phyloP scores from a whole-genome alignment of 64 coral and sea anemone species.

The Montipora sp. region DNA sequence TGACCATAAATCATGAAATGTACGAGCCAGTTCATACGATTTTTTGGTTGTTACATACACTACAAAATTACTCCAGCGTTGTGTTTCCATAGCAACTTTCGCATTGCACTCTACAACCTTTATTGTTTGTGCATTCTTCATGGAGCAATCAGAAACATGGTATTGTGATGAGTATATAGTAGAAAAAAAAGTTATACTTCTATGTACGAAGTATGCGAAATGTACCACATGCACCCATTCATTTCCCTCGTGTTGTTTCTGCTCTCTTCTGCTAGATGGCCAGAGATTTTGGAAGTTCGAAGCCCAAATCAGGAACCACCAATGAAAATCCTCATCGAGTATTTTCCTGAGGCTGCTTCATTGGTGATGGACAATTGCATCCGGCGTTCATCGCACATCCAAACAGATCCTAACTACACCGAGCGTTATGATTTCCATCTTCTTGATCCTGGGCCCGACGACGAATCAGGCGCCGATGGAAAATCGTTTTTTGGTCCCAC shows the following conservation, averaged over 20 bases:
- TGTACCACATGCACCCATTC: neutral
- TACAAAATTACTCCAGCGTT: no score
- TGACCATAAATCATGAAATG: no score
- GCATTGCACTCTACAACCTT: no score
- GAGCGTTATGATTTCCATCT: slow-evolving; percentile 75
- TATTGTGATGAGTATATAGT: no score
- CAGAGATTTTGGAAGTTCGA: slow-evolving; percentile 18
- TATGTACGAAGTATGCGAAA: neutral
- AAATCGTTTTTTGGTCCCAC: slow-evolving; percentile 72
- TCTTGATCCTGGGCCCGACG: slow-evolving; percentile 86
- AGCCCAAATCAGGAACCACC: slow-evolving; percentile 11
- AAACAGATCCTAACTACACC: slow-evolving; percentile 51
- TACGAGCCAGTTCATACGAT: no score
- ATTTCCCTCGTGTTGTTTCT: neutral
- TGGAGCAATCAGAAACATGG: no score
- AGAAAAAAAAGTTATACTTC: neutral
- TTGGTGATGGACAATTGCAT: slow-evolving; percentile 58
- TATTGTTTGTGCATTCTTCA: no score
- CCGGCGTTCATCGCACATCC: slow-evolving; percentile 26
- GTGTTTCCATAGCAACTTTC: no score
- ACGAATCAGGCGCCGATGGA: slow-evolving; percentile 35
- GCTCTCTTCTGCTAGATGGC: neutral
- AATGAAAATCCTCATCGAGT: slow-evolving; percentile 57
- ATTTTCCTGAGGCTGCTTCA: slow-evolving; percentile 49
- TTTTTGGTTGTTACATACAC: no score